Base-by-base conservation (phyloP, 2,797 vertebrate genomes). In the Sebastolobus alascanus region DNA sequence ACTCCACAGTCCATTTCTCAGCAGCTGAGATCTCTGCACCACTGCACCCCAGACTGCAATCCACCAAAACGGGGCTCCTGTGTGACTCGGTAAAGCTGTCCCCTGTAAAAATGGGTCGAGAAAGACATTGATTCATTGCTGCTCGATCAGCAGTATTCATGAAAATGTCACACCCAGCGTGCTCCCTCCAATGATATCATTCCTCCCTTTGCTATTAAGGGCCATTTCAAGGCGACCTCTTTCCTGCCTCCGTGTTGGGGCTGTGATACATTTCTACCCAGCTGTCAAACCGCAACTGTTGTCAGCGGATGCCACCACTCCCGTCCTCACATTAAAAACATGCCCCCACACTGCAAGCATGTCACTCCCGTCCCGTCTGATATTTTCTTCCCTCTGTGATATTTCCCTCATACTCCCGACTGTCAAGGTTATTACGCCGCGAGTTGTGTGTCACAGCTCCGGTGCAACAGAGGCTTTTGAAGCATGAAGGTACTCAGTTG, bases 91-190 rank as follows among this genome's bases (percentile, higher is more conserved):
- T 55, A 40, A 83, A 79, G 75, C 82, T 84, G 70, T 87, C 68
- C 76, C 69, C 40, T 63, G 54, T 84, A 85, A 87, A 93, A 92
- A 82, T 72, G 82, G 87, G 89, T 77, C 79, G 59, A 73, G 84
- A 77, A 72, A 87, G 88, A 91, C 90, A 85, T 79, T 91, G 84
- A 91, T 89, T 88, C 75, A 70, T 87, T 13, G 77, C 79, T 71
- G 85, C 90, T 74, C 87, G 67, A 91, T 93, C 92, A 91, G 87
- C 90, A 76, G 85, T 78, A 77, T 91, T 89, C 90, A 85, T 86
- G 85, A 69, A 91, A 90, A 90, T 92, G 91, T 93, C 90, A 92
- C 60, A 84, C 68, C 58, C 76, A 50, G 70, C 52, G 9, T 70
- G 80, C 77, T 83, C 66, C 40, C 84, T 73, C 68, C 72, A 87